A percentile compares a stretch with the other conserved stretches of the same genome.
phyloP scores from a whole-genome alignment of 2,113 vertebrate genomes.

The Riparia riparia region DNA sequence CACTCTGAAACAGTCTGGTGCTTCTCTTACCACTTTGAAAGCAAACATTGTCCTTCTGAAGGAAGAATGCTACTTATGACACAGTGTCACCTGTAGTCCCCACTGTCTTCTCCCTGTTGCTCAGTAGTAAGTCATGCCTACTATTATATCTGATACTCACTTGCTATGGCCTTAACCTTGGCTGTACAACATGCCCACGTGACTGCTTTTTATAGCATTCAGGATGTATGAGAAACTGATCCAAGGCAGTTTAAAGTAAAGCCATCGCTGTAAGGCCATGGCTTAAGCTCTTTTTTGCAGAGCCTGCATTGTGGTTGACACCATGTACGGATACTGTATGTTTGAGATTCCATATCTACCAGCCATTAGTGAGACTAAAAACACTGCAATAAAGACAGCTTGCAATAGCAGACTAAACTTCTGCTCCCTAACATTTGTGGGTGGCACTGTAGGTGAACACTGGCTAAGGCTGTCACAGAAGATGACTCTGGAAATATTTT shows the following conservation, averaged over 20 bases:
- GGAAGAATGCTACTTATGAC: background rate
- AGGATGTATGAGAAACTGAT: background rate
- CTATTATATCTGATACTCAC: background rate
- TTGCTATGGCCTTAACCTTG: background rate
- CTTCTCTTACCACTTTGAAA: background rate
- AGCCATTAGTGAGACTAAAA: background rate
- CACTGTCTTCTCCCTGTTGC: background rate
- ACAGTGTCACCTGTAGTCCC: background rate
- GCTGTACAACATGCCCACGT: background rate
- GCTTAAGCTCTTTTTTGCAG: background rate
- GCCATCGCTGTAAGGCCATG: background rate
- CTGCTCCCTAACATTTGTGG: background rate
- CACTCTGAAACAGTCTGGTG: background rate
- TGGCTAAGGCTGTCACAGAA: background rate
- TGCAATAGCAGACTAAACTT: background rate
- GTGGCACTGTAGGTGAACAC: background rate
- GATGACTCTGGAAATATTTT: background rate
- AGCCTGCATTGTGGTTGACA: background rate
- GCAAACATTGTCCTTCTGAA: background rate
- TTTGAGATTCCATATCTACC: background rate
- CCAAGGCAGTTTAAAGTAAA: slow-evolving; percentile 16
- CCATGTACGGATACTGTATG: background rate
- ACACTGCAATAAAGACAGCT: background rate
- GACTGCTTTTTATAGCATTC: slow-evolving; percentile 2
- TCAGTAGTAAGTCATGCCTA: background rate